These are phyloP conservation scores for Microcebus ravelobensis DNA, from an alignment of 2,113 vertebrate species.

Conservation along the genomic window DNA sequence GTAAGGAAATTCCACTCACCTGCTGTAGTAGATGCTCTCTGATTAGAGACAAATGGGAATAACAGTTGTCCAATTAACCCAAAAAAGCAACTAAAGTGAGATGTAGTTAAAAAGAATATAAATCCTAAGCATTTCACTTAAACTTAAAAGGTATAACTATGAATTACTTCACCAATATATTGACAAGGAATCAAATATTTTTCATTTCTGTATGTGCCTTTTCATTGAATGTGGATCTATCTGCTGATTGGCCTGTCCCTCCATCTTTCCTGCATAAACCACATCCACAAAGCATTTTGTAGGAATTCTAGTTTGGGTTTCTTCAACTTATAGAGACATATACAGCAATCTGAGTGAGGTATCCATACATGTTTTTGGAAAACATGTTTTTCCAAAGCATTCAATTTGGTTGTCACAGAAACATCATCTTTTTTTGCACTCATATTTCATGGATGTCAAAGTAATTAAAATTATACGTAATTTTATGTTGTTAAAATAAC, in stretches of 20 bases:
- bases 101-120: slow-evolving; percentile 5
- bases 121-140: background rate
- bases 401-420: slow-evolving; percentile 29
- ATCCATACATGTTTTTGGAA: background rate
- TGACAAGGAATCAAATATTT: background rate
- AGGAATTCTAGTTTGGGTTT: background rate
- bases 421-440: slow-evolving; percentile 30
- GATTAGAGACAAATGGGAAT: background rate
- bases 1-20: slow-evolving; percentile 22
- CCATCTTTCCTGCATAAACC: background rate
- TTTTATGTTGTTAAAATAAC: slow-evolving; percentile 22
- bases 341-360: background rate
- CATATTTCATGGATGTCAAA: slow-evolving; percentile 6
- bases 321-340: background rate
- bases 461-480: background rate
- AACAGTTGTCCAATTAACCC: background rate
- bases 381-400: slow-evolving; percentile 1
- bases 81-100: background rate
- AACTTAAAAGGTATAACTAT: background rate
- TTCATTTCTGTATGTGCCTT: background rate
- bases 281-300: background rate
- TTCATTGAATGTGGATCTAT: background rate
- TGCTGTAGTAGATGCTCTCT: background rate
- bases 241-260: background rate
- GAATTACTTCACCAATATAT: slow-evolving; percentile 17